Base-by-base conservation (phyloP, 1,140 invertebrate genomes). In the Stenopsyche tienmushanensis region DNA sequence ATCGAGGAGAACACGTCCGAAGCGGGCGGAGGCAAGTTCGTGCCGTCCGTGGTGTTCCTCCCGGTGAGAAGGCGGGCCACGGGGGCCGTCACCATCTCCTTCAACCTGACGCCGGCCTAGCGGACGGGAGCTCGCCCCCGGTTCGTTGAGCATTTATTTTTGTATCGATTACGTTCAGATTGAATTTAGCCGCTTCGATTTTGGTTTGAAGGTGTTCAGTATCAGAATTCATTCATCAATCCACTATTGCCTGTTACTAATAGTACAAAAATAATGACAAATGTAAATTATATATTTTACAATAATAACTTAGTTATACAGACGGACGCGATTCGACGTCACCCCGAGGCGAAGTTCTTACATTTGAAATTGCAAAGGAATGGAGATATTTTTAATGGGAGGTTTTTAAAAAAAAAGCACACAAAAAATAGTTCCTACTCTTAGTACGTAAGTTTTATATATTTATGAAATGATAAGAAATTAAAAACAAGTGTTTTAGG, bases 21-120 rank as follows among this genome's bases (percentile, higher is more conserved):
- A 72, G 77, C 76, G 63, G 77, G 74, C 55, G 81, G 77, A 73
- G 78, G 82, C 39, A 83, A 83, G 72, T 88, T 96, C 77, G 86
- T 94, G 62, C 92, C 94, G 23, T 92, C 94, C 58, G 81, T 97
- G 60, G 92, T 97, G 73, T 94, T 94, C 80, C 83, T 97, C 74
- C 94, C 95, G 42, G 94, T 97, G 60, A 87, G 89, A 69, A 86
- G 91, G 70, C 88, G 91, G 75, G 85, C 95, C 67, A 88, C 85
- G 71, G 86, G 88, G 72, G 85, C 88, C 62, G 83, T 94, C 70
- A 93, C 91, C 62, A 88, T 94, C 58, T 94, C 93, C 74, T 95
- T 97, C 76, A 93, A 88, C 71, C 87, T 97, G 54, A 96, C 91
- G 72, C 94, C 94, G 65, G 91, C 93, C 80, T 94, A 87, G 74